Conservation (phyloP, 2,797 vertebrate genomes). For the Chanos chanos region DNA sequence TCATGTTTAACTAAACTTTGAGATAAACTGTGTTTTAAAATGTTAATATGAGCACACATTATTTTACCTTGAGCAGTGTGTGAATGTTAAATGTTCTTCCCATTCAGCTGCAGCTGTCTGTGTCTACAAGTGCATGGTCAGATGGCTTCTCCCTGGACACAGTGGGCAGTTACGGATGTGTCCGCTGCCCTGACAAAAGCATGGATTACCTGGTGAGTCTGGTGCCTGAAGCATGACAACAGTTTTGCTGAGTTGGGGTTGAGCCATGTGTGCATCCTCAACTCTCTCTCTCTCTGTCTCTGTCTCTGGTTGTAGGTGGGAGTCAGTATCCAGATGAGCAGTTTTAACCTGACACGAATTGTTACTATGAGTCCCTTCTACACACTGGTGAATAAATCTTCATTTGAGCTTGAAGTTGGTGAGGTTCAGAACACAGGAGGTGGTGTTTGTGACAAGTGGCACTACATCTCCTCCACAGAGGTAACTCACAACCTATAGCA, state of each 20-base stretch:
- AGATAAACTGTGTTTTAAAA: background rate
- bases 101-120: constrained; percentile 84
- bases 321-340: constrained; percentile 93
- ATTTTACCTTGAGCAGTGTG: background rate
- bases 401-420: constrained; percentile 91
- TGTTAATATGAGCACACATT: background rate
- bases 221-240: background rate
- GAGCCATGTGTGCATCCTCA: background rate
- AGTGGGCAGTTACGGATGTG: constrained; percentile 93
- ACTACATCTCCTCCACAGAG: constrained; percentile 84
- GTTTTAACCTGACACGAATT: constrained; percentile 89
- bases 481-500: constrained; percentile 52
- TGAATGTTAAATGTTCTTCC: background rate
- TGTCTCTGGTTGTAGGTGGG: constrained; percentile 77
- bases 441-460: constrained; percentile 76
- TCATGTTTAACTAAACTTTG: too few species aligned
- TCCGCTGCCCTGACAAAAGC: constrained; percentile 80
- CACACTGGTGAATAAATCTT: constrained; percentile 89
- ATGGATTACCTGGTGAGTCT: constrained; percentile 87
- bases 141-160: constrained; percentile 92
- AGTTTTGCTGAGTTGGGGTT: background rate
- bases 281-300: background rate
- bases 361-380: constrained; percentile 93
- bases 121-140: constrained; percentile 92
- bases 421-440: constrained; percentile 71